Percentiles rank a stretch among this genome's conserved stretches.
Evolutionary conservation across 2,888 invertebrate species (phyloP).

Genomic region (Leptogaster cylindrica): DNA sequence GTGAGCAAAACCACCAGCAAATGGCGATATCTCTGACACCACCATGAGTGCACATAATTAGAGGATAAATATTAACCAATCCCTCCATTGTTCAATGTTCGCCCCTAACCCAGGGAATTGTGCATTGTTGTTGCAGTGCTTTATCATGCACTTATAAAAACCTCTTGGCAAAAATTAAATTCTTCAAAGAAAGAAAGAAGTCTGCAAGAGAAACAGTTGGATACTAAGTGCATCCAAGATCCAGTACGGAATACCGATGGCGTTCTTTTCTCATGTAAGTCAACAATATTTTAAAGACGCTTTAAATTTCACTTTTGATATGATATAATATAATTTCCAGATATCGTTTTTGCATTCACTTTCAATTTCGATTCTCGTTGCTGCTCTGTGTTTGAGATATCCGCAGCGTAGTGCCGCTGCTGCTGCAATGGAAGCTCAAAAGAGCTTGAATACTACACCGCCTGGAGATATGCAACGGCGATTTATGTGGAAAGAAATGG

Average conservation of each 20-base stretch:
- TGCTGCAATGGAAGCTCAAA: no score
- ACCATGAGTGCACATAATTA: constrained; percentile 10
- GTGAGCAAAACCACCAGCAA: no score
- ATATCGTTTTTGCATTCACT: constrained; percentile 11
- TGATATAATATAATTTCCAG: constrained; percentile 17
- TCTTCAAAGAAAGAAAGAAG: constrained; percentile 24
- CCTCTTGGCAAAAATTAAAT: background rate
- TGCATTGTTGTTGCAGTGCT: background rate
- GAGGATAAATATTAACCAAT: constrained; percentile 16
- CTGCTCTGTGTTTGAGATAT: constrained; percentile 5
- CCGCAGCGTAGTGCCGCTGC: background rate
- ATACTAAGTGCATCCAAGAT: background rate
- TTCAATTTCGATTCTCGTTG: constrained; percentile 26
- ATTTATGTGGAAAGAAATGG: constrained; percentile 61
- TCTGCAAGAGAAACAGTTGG: constrained; percentile 9
- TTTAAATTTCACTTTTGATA: constrained; percentile 21
- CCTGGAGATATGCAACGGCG: constrained; percentile 56
- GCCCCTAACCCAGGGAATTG: background rate
- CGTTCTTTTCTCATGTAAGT: constrained; percentile 29
- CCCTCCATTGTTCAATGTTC: constrained; percentile 35
- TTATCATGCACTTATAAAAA: constrained; percentile 32
- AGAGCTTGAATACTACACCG: background rate
- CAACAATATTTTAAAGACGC: background rate
- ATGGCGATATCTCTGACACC: constrained; percentile 21
- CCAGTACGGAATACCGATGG: constrained; percentile 3